phyloP scores from a whole-genome alignment of 2,888 invertebrate species.

The Tupiocoris notatus region DNA sequence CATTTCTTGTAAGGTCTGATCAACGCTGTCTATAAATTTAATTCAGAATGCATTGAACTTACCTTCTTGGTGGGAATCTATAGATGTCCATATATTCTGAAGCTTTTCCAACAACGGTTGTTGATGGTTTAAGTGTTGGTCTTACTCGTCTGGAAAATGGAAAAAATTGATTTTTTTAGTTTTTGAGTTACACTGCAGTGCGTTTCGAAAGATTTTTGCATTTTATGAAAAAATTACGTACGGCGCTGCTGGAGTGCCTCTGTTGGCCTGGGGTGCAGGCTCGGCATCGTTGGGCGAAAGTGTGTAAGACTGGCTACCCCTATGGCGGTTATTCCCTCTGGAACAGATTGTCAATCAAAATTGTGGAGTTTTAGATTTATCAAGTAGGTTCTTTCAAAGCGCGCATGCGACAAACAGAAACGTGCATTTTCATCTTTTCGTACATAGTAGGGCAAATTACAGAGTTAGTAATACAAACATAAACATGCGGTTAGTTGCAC shows the following conservation, averaged over 20 bases:
- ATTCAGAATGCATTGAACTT: conserved; percentile 20
- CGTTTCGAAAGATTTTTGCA: conserved; percentile 14
- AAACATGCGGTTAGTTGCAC: too few relatives aligned
- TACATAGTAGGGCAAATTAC: too few relatives aligned
- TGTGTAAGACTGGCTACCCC: conserved; percentile 68
- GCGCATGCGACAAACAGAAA: too few relatives aligned
- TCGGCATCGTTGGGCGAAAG: conserved; percentile 60
- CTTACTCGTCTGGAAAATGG: conserved; percentile 65
- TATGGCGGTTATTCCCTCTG: conserved; percentile 65
- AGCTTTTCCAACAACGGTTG: conserved; percentile 77
- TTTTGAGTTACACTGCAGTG: too few relatives aligned
- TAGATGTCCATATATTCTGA: conserved; percentile 78
- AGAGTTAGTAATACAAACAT: too few relatives aligned
- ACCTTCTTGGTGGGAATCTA: conserved; percentile 64
- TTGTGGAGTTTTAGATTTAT: neutral
- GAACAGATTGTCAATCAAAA: too few relatives aligned
- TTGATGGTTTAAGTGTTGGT: conserved; percentile 82
- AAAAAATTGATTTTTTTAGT: too few relatives aligned
- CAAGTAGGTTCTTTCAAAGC: too few relatives aligned
- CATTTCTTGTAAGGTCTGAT: too few relatives aligned
- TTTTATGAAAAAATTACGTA: conserved; percentile 28
- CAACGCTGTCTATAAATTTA: too few relatives aligned
- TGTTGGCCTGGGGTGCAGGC: conserved; percentile 57
- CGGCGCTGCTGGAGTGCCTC: conserved; percentile 67
- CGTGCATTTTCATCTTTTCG: too few relatives aligned